These are phyloP conservation scores for Oscheius sp. DNA, from an alignment of 1,140 invertebrate genomes.

Conservation along the genomic window DNA sequence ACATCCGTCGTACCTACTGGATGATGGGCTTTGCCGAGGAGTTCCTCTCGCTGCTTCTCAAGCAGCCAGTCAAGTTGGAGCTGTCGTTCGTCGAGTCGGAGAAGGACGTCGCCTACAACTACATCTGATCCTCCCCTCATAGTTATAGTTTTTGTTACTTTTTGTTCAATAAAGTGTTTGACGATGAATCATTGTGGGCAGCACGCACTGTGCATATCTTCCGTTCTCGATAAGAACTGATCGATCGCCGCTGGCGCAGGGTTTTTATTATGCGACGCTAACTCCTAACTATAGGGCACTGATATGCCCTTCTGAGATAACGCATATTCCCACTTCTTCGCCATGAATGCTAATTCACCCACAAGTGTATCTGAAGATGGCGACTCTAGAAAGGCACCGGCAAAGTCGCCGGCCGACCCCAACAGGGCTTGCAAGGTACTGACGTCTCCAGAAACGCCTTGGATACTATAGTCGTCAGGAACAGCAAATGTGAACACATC, in stretches of 20 bases:
- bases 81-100: conserved; percentile 55
- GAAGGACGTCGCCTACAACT: conserved; percentile 52
- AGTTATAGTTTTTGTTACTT: too few relatives aligned
- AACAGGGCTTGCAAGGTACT: background rate
- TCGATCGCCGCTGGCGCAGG: background rate
- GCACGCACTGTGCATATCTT: too few relatives aligned
- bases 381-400: background rate
- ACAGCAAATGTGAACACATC: too few relatives aligned
- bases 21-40: conserved; percentile 59
- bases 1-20: conserved; percentile 53
- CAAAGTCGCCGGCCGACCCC: background rate
- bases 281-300: background rate
- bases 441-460: too few relatives aligned
- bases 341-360: background rate
- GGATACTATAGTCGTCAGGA: too few relatives aligned
- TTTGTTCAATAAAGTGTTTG: too few relatives aligned
- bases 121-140: too few relatives aligned
- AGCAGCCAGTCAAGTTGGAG: conserved; percentile 58
- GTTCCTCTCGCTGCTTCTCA: conserved; percentile 54
- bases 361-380: background rate
- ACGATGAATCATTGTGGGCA: too few relatives aligned
- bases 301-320: background rate
- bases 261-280: background rate
- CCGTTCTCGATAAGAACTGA: background rate
- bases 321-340: background rate